Conservation (phyloP, 2,888 invertebrate genomes). For the Eilema caniola region DNA sequence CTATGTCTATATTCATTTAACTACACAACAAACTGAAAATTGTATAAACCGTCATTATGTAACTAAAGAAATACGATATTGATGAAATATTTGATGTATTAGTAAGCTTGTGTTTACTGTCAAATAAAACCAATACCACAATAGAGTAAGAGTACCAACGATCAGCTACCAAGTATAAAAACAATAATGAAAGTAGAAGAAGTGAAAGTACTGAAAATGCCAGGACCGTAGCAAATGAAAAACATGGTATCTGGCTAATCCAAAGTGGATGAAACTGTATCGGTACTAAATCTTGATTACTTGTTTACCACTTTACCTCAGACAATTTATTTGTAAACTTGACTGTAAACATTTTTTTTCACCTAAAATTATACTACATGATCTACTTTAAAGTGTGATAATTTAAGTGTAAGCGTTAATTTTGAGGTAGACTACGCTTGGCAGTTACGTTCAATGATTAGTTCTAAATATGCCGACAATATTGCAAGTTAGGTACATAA, state of each 20-base stretch:
- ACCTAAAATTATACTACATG: conserved; percentile 22
- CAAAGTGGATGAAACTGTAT: not conserved
- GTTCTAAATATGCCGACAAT: conserved; percentile 79
- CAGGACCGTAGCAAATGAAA: not conserved
- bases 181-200: not conserved
- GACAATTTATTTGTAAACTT: conserved; percentile 28
- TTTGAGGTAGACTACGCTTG: conserved; percentile 46
- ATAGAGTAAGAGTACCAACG: too few species aligned
- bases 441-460: conserved; percentile 56
- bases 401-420: conserved; percentile 44
- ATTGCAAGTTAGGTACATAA: conserved; percentile 71
- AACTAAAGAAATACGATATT: not conserved
- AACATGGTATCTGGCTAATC: not conserved
- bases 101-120: not conserved
- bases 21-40: not conserved
- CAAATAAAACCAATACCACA: not conserved
- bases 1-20: not conserved
- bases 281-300: conserved; percentile 17
- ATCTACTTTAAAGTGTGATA: conserved; percentile 49
- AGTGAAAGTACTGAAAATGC: not conserved
- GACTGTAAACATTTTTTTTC: conserved; percentile 22
- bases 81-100: not conserved
- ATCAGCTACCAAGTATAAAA: not conserved
- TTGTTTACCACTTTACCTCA: conserved; percentile 35
- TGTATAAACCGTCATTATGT: not conserved